Evolutionary conservation across 2,888 invertebrate genomes (phyloP).

Genomic region (Amphipoea oculea): DNA sequence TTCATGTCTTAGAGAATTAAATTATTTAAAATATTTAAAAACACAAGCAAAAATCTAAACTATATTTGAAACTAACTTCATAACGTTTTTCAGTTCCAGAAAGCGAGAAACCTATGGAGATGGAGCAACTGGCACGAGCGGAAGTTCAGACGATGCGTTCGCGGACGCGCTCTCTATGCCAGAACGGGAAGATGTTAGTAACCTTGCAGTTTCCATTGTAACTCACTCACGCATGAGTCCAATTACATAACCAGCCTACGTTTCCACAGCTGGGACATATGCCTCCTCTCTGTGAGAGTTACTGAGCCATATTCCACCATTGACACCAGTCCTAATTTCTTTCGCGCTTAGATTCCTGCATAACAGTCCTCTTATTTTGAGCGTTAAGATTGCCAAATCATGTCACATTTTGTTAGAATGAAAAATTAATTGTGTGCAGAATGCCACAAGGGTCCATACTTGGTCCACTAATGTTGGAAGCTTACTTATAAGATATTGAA

Average conservation of each 20-base stretch:
- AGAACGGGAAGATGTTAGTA: conserved; percentile 90
- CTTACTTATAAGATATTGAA: neutral
- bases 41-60: neutral
- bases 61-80: neutral
- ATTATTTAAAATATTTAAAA: neutral
- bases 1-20: neutral
- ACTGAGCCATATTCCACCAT: no score
- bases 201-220: neutral
- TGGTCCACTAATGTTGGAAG: neutral
- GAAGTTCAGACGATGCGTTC: conserved; percentile 91
- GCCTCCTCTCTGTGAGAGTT: no score
- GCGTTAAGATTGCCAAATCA: no score
- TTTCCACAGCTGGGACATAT: no score
- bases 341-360: no score
- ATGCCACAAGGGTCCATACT: neutral
- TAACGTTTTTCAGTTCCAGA: conserved; percentile 82
- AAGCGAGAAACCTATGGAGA: conserved; percentile 91
- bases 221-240: neutral
- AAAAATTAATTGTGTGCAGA: neutral
- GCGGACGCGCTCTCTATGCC: conserved; percentile 90
- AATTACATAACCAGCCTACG: no score
- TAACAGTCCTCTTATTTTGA: no score
- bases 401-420: neutral
- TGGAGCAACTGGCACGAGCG: conserved; percentile 92
- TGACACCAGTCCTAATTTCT: no score